phyloP scores from a whole-genome alignment of 2,888 invertebrate species.

The Dysmachus trigonus region DNA sequence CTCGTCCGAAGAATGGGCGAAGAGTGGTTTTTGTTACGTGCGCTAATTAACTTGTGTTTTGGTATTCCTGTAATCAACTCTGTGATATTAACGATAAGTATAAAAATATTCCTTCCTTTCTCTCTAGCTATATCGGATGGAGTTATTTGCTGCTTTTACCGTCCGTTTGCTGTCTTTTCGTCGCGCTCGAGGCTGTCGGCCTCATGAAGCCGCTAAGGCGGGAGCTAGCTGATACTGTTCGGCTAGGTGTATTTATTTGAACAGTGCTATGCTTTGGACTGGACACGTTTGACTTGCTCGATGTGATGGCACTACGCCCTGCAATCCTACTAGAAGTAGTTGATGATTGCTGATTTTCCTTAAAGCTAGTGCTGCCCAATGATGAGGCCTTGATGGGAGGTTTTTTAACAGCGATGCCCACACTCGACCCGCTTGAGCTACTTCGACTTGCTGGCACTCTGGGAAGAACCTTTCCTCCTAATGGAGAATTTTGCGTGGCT shows the following conservation, averaged over 20 bases:
- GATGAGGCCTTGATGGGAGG: slow-evolving; percentile 53
- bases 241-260: slow-evolving; percentile 51
- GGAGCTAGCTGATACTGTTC: slow-evolving; percentile 47
- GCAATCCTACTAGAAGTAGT: slow-evolving; percentile 49
- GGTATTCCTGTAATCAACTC: slow-evolving; percentile 15
- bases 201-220: slow-evolving; percentile 78
- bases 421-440: slow-evolving; percentile 70
- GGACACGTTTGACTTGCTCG: slow-evolving; percentile 48
- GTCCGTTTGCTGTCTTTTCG: slow-evolving; percentile 67
- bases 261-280: slow-evolving; percentile 48
- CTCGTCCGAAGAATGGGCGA: background rate
- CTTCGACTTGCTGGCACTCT: slow-evolving; percentile 69
- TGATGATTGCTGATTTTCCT: slow-evolving; percentile 61
- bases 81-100: slow-evolving; percentile 31
- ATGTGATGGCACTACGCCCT: slow-evolving; percentile 56
- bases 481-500: slow-evolving; percentile 66
- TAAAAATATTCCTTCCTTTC: slow-evolving; percentile 46
- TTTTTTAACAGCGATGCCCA: slow-evolving; percentile 65
- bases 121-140: background rate
- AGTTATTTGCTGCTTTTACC: slow-evolving; percentile 40
- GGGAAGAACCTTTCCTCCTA: slow-evolving; percentile 53
- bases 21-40: background rate
- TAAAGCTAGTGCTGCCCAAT: slow-evolving; percentile 64
- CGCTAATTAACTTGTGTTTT: slow-evolving; percentile 37
- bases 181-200: slow-evolving; percentile 85